phyloP scores from a whole-genome alignment of 1,140 invertebrate genomes.

The Vanessa tameamea region DNA sequence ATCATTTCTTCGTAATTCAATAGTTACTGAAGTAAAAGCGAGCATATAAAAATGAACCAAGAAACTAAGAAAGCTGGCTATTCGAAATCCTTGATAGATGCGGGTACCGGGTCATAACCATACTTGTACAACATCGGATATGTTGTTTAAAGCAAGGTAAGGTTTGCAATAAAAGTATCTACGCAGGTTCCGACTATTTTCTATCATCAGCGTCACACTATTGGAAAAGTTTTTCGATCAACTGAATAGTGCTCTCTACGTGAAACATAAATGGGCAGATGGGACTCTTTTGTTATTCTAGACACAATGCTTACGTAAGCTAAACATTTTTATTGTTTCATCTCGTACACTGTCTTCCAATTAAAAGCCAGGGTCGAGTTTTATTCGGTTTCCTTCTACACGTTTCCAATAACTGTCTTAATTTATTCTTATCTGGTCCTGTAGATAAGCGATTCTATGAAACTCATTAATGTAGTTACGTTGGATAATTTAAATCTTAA shows the following conservation, averaged over 20 bases:
- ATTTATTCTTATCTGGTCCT: slow-evolving; percentile 20
- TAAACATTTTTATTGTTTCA: slow-evolving; percentile 57
- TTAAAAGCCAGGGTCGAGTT: slow-evolving; percentile 37
- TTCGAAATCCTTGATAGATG: neutral
- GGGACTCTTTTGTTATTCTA: slow-evolving; percentile 59
- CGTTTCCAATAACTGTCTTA: slow-evolving; percentile 19
- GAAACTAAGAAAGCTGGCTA: neutral
- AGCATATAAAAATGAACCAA: neutral
- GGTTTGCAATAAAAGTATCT: slow-evolving; percentile 53
- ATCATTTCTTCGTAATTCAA: too few species aligned
- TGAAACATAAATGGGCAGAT: slow-evolving; percentile 67
- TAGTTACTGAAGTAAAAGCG: too few species aligned
- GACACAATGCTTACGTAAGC: slow-evolving; percentile 52
- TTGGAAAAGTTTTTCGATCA: slow-evolving; percentile 78
- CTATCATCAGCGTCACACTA: slow-evolving; percentile 66
- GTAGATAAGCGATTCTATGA: neutral
- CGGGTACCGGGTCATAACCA: neutral
- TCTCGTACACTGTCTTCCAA: slow-evolving; percentile 44
- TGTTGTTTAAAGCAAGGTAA: slow-evolving; percentile 15
- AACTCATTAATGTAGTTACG: too few species aligned
- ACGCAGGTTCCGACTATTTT: slow-evolving; percentile 62
- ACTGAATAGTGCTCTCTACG: slow-evolving; percentile 65
- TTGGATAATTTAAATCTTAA: too few species aligned
- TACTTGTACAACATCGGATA: neutral
- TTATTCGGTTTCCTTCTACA: slow-evolving; percentile 29